A percentile compares a stretch with the other conserved stretches of the same genome.
phyloP scores from a whole-genome alignment of 2,113 vertebrate species.

The Psammodynastes pulverulentus region DNA sequence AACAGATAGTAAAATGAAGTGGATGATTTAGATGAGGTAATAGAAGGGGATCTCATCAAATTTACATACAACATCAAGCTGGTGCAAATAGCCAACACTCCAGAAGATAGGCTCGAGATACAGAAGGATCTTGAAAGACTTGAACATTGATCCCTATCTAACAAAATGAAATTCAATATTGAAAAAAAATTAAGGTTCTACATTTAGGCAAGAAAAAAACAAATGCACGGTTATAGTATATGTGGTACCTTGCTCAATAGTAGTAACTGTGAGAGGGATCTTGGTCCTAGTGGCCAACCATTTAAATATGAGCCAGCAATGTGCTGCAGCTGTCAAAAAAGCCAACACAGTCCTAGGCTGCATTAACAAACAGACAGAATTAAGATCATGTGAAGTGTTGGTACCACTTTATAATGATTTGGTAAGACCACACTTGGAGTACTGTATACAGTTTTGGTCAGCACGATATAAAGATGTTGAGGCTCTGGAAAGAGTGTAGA shows the following conservation, averaged over 20 bases:
- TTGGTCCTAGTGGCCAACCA: not conserved
- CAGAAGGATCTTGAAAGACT: not conserved
- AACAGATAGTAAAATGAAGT: not conserved
- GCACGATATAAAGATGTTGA: not conserved
- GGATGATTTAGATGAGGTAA: not conserved
- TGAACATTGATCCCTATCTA: not conserved
- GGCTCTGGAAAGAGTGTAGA: not conserved
- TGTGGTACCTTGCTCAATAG: not conserved
- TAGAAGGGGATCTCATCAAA: not conserved
- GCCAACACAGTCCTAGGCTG: not conserved
- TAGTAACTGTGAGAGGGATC: not conserved
- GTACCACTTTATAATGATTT: not conserved
- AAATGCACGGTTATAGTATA: not conserved
- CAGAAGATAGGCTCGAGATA: not conserved
- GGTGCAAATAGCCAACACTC: not conserved
- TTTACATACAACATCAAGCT: not conserved
- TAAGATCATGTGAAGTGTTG: not conserved
- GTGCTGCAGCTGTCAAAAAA: not conserved
- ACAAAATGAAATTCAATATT: not conserved
- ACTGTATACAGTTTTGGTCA: not conserved
- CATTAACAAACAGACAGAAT: not conserved
- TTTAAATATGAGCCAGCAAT: not conserved
- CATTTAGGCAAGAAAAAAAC: not conserved
- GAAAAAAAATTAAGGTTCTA: not conserved
- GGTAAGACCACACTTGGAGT: not conserved